Conservation (phyloP, 2,797 vertebrate species). For the Trachops cirrhosus region DNA sequence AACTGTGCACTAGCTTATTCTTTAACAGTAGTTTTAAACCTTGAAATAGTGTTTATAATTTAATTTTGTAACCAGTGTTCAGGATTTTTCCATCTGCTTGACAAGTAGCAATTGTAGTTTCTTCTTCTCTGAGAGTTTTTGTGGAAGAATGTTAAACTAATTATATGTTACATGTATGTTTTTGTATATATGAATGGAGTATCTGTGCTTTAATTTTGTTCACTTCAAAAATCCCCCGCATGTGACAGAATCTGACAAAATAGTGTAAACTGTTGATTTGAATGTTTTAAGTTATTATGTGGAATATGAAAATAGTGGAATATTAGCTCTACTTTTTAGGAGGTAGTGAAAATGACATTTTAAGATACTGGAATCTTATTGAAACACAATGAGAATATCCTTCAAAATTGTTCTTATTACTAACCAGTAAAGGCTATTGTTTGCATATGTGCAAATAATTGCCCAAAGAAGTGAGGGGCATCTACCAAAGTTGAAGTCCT, state of each 20-base stretch:
- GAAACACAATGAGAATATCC: background rate
- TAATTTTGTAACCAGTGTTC: slow-evolving; percentile 15
- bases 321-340: background rate
- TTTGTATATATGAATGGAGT: slow-evolving; percentile 38
- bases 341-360: slow-evolving; percentile 37
- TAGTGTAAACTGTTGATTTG: background rate
- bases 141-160: slow-evolving; percentile 15
- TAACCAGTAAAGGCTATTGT: background rate
- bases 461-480: background rate
- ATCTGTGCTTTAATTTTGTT: slow-evolving; percentile 51
- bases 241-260: slow-evolving; percentile 47
- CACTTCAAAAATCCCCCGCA: slow-evolving; percentile 24
- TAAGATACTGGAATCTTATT: slow-evolving; percentile 27
- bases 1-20: background rate
- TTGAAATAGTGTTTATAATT: slow-evolving; percentile 38
- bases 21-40: slow-evolving; percentile 11
- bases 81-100: slow-evolving; percentile 32
- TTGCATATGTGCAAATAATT: slow-evolving; percentile 24
- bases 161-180: slow-evolving; percentile 39
- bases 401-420: slow-evolving; percentile 23
- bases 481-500: background rate
- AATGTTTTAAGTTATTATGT: slow-evolving; percentile 9
- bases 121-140: slow-evolving; percentile 31
- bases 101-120: slow-evolving; percentile 52
- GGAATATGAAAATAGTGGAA: slow-evolving; percentile 37